Base-by-base conservation (phyloP, 2,797 vertebrate genomes). In the Eutrigla gurnardus region DNA sequence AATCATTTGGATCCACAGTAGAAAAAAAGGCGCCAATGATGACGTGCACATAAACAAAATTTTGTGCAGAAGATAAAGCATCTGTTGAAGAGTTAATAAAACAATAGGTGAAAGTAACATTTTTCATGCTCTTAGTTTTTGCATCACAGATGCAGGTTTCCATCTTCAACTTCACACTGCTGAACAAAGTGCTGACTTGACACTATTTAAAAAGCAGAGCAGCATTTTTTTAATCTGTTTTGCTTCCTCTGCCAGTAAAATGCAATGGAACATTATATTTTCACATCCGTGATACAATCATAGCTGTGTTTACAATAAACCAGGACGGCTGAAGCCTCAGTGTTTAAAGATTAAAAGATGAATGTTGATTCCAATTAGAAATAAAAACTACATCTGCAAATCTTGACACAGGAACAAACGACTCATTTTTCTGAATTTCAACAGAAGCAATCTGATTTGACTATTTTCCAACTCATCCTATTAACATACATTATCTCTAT, bases 201-300 rank as follows among this genome's bases (percentile, higher is more conserved):
- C 55, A 75, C 73, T 73, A 64, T 47, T 17, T 3, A 0, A 3
- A 52, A 36, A 42, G 76, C 58, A 80, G 53, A 67, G 74, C 74
- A 49, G 69, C 40, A 42, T 66, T 65, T 69, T 69, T 74, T 55
- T 45, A 49, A 65, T 72, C 67, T 66, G 32, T 10, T 62, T 33
- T 55, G 54, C 65, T 77, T 88, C 85, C 83, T 85, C 59, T 93
- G 84, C 90, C 91, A 82, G 91, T 87, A 92, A 90, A 63, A 65
- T 78, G 66, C 35, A 78, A 66, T 65, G 82, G 86, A 91, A 90
- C 74, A 70, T 70, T 33, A 49, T 15, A 59, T 60, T 58, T 67
- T 36, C 85, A 82, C 57, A 78, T 53, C 39, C 1, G 1, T 55
- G 59, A 46, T 53, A 46, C 15, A 63, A 72, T 82, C 65, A 45